Conservation (phyloP, 2,797 vertebrate genomes). For the Siniperca obscura region DNA sequence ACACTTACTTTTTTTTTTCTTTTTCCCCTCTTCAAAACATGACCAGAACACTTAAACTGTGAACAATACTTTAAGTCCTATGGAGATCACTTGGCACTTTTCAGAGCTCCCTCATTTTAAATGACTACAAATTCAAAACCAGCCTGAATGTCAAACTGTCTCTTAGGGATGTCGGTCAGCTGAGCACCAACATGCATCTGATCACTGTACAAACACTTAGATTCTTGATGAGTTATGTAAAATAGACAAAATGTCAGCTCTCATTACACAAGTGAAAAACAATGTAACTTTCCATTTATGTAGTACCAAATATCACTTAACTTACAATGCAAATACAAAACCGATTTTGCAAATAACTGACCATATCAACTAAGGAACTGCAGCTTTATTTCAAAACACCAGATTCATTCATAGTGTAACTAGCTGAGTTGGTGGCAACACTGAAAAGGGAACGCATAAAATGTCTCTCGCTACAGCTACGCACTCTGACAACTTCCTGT, state of each 20-base stretch:
- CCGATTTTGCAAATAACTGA: not conserved
- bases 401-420: constrained; percentile 34
- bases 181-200: not conserved
- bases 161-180: not conserved
- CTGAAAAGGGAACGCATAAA: constrained; percentile 29
- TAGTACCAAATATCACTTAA: not conserved
- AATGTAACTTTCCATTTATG: not conserved
- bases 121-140: not conserved
- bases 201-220: not conserved
- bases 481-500: constrained; percentile 25
- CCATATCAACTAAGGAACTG: not conserved
- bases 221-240: not conserved
- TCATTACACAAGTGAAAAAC: not conserved
- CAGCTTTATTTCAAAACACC: constrained; percentile 9
- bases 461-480: constrained; percentile 15
- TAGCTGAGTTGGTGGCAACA: constrained; percentile 59
- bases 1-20: too few species aligned
- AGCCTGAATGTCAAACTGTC: not conserved
- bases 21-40: not conserved
- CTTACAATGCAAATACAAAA: not conserved
- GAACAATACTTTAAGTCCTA: not conserved
- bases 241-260: not conserved
- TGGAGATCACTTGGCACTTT: not conserved
- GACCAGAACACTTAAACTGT: not conserved
- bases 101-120: not conserved